Evolutionary conservation across 1,140 invertebrate genomes (phyloP), one percentile per base, ranked within the genome.

Genomic region (Drosophila obscura): DNA sequence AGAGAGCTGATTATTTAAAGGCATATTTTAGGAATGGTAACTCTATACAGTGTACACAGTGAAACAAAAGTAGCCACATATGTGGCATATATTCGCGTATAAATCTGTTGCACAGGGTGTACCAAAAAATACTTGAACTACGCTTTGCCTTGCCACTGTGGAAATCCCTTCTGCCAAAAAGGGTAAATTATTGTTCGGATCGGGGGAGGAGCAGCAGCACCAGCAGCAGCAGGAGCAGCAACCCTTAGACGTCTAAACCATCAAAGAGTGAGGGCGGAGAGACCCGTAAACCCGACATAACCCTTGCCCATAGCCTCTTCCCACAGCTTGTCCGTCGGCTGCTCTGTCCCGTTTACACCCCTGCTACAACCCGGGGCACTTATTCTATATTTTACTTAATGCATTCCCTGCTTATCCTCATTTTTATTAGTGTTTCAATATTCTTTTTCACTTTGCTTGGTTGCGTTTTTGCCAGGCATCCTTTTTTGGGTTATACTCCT

Each of bases 381-480:
- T 88, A 88, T 88, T 88, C 73, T 83, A 88, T 88, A 87, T 87
- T 87, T 87, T 87, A 87, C 83, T 79, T 87, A 87, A 87, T 87
- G 78, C 83, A 88, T 87, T 88, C 79, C 67, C 83, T 83, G 83
- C 83, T 88, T 88, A 88, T 88, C 83, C 83, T 88, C 87, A 82
- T 80, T 83, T 88, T 88, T 88, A 88, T 88, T 88, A 88, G 83
- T 88, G 83, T 88, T 88, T 88, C 83, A 88, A 88, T 88, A 88
- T 88, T 88, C 83, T 90, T 87, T 87, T 81, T 88, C 83, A 88
- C 77, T 88, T 90, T 90, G 77, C 68, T 76, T 77, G 80, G 71
- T 80, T 84, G 80, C 77, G 74, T 88, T 89, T 77, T 83, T 73
- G 64, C 81, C 60, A 67, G 80, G 63, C 81, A 62, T 77, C 63